Conservation (phyloP, 2,888 invertebrate species). For the Leptinotarsa tumamoca region DNA sequence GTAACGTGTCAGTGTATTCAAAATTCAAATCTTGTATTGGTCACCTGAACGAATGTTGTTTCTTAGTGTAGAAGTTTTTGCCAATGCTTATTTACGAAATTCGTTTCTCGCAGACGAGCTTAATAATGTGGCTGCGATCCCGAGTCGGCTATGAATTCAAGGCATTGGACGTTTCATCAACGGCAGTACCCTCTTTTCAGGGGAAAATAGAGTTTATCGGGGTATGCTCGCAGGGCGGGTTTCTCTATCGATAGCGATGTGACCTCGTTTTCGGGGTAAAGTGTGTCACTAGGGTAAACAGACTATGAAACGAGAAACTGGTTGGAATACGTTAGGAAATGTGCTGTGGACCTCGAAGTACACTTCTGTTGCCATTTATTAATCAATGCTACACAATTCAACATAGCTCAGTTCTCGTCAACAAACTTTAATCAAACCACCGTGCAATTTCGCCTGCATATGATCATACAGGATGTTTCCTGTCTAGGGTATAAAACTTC, state of each 20-base stretch:
- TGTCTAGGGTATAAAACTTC: too few relatives aligned
- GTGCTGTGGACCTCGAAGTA: background rate
- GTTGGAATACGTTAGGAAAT: slow-evolving; percentile 17
- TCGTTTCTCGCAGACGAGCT: background rate
- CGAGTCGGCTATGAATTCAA: slow-evolving; percentile 10
- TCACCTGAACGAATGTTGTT: too few relatives aligned
- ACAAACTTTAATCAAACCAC: background rate
- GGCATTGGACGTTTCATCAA: slow-evolving; percentile 10
- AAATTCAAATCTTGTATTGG: too few relatives aligned
- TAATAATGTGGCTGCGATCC: background rate
- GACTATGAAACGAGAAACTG: slow-evolving; percentile 23
- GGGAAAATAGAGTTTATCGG: slow-evolving; percentile 25
- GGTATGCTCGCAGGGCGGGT: background rate
- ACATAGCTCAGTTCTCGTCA: background rate
- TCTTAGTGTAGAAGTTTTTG: too few relatives aligned
- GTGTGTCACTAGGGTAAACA: slow-evolving; percentile 29
- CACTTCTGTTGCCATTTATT: background rate
- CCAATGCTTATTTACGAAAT: too few relatives aligned
- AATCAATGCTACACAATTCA: background rate
- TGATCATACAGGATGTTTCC: background rate
- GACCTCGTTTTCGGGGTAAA: slow-evolving; percentile 28
- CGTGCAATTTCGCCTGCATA: background rate
- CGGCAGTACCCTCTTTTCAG: background rate
- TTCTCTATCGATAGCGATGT: slow-evolving; percentile 16
- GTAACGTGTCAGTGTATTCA: too few relatives aligned